These are phyloP conservation scores for Tenodera sinensis DNA, from an alignment of 2,888 invertebrate species.

Conservation along the genomic window DNA sequence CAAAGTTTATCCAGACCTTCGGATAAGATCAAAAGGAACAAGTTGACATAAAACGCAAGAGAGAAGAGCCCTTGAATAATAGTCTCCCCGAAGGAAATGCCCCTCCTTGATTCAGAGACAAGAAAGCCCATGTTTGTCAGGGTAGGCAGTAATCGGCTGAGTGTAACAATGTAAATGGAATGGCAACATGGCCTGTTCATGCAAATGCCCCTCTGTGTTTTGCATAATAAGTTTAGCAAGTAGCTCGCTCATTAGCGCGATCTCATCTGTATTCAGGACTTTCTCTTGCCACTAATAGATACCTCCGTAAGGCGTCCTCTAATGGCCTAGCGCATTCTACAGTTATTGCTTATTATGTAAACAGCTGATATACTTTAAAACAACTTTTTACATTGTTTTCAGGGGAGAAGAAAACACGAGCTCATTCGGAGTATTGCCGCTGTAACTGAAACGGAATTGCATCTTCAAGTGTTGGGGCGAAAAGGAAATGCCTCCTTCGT, in stretches of 20 bases:
- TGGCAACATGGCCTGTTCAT: neutral
- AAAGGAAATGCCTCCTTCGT: too few relatives aligned
- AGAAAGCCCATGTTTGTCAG: neutral
- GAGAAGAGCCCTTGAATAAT: too few relatives aligned
- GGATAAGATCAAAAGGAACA: too few relatives aligned
- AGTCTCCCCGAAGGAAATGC: too few relatives aligned
- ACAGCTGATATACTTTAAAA: neutral
- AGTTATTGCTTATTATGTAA: neutral
- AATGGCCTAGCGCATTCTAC: neutral
- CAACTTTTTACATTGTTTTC: too few relatives aligned
- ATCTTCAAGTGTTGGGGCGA: too few relatives aligned
- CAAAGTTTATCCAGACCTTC: too few relatives aligned
- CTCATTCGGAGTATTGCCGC: too few relatives aligned
- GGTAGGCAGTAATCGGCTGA: neutral
- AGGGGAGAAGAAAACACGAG: too few relatives aligned
- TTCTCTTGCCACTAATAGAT: neutral
- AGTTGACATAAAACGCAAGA: too few relatives aligned
- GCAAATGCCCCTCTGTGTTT: neutral
- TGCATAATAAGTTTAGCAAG: neutral
- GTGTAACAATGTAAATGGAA: neutral
- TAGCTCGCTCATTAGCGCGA: neutral
- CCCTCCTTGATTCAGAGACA: neutral
- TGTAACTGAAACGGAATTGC: too few relatives aligned
- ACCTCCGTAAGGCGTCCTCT: neutral
- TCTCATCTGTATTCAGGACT: neutral